Conservation (phyloP, 2,113 vertebrate species). For the Rhinichthys klamathensis region DNA sequence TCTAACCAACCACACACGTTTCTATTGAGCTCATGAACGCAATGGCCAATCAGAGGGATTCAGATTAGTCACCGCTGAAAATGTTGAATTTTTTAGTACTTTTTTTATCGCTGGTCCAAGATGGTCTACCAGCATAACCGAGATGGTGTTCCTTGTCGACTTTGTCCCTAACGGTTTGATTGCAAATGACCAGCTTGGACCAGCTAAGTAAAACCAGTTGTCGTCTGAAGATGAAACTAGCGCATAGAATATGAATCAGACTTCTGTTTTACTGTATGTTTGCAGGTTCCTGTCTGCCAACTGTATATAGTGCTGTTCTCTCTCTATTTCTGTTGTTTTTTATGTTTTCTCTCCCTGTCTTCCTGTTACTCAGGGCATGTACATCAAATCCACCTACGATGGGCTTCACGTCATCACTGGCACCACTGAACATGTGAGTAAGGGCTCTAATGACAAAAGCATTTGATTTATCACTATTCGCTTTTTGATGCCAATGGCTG, state of each 20-base stretch:
- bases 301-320: background rate
- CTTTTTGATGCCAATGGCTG: slow-evolving; percentile 18
- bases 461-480: slow-evolving; percentile 23
- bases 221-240: background rate
- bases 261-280: background rate
- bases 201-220: background rate
- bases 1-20: no score
- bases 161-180: background rate
- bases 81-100: background rate
- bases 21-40: no score
- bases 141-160: background rate
- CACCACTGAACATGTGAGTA: slow-evolving; percentile 95
- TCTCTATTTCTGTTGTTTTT: slow-evolving; percentile 30
- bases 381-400: slow-evolving; percentile 98
- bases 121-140: background rate
- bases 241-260: background rate
- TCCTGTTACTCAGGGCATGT: slow-evolving; percentile 85
- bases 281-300: background rate
- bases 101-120: background rate
- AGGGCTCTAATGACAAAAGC: slow-evolving; percentile 13
- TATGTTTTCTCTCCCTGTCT: slow-evolving; percentile 4
- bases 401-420: slow-evolving; percentile 95
- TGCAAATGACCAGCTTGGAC: background rate
- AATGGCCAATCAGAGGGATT: no score
- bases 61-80: no score